Evolutionary conservation across 2,113 vertebrate genomes (phyloP).

Genomic region (Tragelaphus scriptus): DNA sequence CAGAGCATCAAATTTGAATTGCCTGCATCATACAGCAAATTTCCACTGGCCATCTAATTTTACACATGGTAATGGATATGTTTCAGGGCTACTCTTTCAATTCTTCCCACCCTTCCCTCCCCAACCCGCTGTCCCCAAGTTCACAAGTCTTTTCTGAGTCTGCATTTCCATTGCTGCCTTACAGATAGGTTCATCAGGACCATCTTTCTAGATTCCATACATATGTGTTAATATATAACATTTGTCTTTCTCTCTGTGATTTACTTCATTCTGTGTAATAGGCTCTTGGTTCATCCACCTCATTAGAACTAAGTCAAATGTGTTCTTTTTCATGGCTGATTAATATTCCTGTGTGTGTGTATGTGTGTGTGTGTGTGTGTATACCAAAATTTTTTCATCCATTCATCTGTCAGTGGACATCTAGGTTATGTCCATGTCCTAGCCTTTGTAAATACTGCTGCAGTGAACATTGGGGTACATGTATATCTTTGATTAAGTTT

Average conservation of each 20-base stretch:
- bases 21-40: background rate
- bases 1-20: background rate
- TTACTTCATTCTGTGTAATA: background rate
- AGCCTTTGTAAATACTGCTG: background rate
- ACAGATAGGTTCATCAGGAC: background rate
- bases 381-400: background rate
- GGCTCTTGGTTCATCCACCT: background rate
- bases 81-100: background rate
- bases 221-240: background rate
- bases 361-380: too few species aligned
- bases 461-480: background rate
- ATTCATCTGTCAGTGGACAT: background rate
- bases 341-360: background rate
- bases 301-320: background rate
- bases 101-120: background rate
- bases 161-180: background rate
- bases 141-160: background rate
- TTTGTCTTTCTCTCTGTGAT: background rate
- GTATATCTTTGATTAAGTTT: background rate
- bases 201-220: background rate
- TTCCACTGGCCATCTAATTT: background rate
- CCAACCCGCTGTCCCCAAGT: rapidly evolving
- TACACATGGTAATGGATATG: background rate
- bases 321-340: background rate
- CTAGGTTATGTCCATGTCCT: rapidly evolving